A percentile compares a stretch with the other conserved stretches of the same genome.
Conservation (phyloP, 2,888 invertebrate genomes). For the Argyresthia albistria region DNA sequence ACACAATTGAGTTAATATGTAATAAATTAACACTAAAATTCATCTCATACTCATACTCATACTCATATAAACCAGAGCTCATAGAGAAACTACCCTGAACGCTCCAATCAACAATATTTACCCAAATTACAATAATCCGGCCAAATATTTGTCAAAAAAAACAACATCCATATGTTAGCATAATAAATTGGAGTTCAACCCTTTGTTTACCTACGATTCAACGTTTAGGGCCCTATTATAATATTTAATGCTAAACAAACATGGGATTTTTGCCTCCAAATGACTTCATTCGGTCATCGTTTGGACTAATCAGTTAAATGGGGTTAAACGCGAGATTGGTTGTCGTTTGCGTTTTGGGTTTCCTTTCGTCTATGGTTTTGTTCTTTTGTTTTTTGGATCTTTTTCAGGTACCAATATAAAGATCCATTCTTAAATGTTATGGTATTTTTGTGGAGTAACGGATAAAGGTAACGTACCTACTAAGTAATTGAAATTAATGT, state of each 20-base stretch:
- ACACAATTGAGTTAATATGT: no score
- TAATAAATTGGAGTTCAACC: slow-evolving; percentile 54
- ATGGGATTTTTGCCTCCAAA: slow-evolving; percentile 48
- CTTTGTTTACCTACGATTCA: slow-evolving; percentile 52
- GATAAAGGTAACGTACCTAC: no score
- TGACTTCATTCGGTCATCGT: slow-evolving; percentile 45
- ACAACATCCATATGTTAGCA: slow-evolving; percentile 39
- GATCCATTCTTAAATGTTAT: no score
- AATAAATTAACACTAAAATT: no score
- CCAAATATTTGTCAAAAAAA: slow-evolving; percentile 26
- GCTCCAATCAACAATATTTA: slow-evolving; percentile 19
- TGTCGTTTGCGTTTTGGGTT: background rate
- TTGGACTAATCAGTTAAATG: slow-evolving; percentile 20
- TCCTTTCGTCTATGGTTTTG: no score
- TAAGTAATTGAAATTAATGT: no score
- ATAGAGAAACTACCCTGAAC: slow-evolving; percentile 17
- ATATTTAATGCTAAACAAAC: slow-evolving; percentile 69
- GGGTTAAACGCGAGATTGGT: slow-evolving; percentile 13
- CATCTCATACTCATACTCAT: no score
- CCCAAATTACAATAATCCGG: slow-evolving; percentile 32
- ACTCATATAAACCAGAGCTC: no score
- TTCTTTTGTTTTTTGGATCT: no score
- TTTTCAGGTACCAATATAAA: no score
- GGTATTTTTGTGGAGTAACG: no score
- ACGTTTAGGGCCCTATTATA: slow-evolving; percentile 61